These are phyloP conservation scores for Tadarida brasiliensis DNA, from an alignment of 2,797 vertebrate species.

Conservation along the genomic window DNA sequence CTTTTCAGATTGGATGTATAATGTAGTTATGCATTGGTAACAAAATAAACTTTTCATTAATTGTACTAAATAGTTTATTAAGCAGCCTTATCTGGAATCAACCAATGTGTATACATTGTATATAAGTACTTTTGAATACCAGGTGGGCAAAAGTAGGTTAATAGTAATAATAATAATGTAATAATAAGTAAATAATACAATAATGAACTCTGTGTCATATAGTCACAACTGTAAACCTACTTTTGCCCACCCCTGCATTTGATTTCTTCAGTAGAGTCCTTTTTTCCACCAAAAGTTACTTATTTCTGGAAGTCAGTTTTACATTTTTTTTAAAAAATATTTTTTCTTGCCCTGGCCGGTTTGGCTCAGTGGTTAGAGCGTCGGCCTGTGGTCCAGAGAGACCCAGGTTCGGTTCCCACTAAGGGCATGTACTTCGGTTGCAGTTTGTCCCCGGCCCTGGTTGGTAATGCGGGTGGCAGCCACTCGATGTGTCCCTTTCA, in stretches of 20 bases:
- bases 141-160: neutral
- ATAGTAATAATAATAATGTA: neutral
- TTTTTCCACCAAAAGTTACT: neutral
- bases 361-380: no score
- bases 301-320: neutral
- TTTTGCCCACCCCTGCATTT: neutral
- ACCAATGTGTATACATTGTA: neutral
- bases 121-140: neutral
- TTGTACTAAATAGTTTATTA: neutral
- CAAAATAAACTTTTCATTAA: neutral
- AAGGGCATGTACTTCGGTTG: no score
- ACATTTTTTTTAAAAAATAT: neutral
- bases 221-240: neutral
- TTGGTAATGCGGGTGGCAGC: no score
- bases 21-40: neutral
- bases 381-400: no score
- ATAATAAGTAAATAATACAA: neutral
- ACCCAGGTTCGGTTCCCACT: no score
- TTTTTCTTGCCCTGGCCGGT: no score
- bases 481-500: no score
- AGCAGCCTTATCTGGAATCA: neutral
- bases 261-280: neutral
- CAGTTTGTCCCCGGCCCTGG: no score
- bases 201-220: neutral
- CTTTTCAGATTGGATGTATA: conserved; percentile 35